A percentile compares a stretch with the other conserved stretches of the same genome.
phyloP scores from a whole-genome alignment of 2,888 invertebrate species.

The Hirtodrosophila duncani region DNA sequence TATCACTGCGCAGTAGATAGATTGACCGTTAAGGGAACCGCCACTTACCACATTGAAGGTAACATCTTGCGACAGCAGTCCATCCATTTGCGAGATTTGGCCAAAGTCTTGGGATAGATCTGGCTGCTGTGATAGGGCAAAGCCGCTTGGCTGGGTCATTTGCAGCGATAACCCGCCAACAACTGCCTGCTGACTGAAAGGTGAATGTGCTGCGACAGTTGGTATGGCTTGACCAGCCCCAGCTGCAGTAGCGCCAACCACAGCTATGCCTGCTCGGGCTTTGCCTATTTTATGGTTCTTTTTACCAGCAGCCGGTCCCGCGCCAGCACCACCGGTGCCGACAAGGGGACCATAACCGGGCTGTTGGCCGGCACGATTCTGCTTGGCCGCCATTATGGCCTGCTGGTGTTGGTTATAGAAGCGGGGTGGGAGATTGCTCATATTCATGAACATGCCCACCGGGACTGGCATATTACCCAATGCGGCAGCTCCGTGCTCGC shows the following conservation, averaged over 20 bases:
- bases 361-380: conserved; percentile 74
- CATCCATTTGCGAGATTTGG: conserved; percentile 91
- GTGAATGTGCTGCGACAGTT: conserved; percentile 55
- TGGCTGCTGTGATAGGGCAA: conserved; percentile 84
- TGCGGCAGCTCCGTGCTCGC: conserved; percentile 86
- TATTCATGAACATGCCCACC: conserved; percentile 96
- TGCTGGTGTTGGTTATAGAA: conserved; percentile 88
- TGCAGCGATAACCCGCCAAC: conserved; percentile 85
- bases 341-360: no score
- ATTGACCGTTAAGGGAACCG: no score
- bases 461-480: conserved; percentile 93
- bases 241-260: neutral
- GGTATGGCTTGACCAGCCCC: no score
- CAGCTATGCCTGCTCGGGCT: neutral
- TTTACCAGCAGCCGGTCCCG: neutral
- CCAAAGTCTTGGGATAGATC: conserved; percentile 78
- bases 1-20: no score
- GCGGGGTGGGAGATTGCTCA: conserved; percentile 87
- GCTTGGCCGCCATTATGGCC: conserved; percentile 80
- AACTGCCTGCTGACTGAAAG: conserved; percentile 84
- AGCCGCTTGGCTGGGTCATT: conserved; percentile 83
- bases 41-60: conserved; percentile 72
- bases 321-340: neutral
- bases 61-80: conserved; percentile 92
- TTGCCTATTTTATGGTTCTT: conserved; percentile 16